Percentiles rank a stretch among this genome's conserved stretches.
These are phyloP conservation scores for Drosophila putrida DNA, from an alignment of 2,888 invertebrate genomes.

Conservation along the genomic window DNA sequence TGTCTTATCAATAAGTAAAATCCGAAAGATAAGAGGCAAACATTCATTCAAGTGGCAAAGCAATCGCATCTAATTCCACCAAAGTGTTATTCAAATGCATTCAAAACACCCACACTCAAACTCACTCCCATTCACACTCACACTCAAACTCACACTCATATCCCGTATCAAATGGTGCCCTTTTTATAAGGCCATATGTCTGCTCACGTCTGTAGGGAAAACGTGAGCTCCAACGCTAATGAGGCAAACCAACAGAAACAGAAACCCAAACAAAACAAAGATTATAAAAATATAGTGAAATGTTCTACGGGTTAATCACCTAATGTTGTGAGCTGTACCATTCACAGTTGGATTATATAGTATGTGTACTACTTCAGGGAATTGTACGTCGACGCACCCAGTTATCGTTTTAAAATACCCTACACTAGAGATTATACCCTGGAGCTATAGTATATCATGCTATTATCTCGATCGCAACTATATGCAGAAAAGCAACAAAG, in stretches of 20 bases:
- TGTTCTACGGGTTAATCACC: slow-evolving; percentile 51
- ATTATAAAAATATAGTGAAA: slow-evolving; percentile 39
- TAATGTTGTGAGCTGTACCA: slow-evolving; percentile 19
- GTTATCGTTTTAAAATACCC: slow-evolving; percentile 15
- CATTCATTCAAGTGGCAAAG: slow-evolving; percentile 35
- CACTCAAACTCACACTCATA: slow-evolving; percentile 5
- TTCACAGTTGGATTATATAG: slow-evolving; percentile 5
- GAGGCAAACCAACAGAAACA: slow-evolving; percentile 40
- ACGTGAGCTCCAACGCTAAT: slow-evolving; percentile 65
- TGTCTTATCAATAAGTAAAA: slow-evolving; percentile 43
- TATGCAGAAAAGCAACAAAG: slow-evolving; percentile 2
- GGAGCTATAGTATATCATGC: background rate
- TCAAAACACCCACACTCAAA: slow-evolving; percentile 9
- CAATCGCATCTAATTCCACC: slow-evolving; percentile 6
- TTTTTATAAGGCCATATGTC: slow-evolving; percentile 20
- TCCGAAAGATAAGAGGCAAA: slow-evolving; percentile 20
- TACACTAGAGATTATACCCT: slow-evolving; percentile 3
- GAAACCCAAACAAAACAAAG: slow-evolving; percentile 25
- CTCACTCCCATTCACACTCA: no score
- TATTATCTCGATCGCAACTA: slow-evolving; percentile 10
- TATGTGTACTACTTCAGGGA: slow-evolving; percentile 9
- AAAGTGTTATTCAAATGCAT: slow-evolving; percentile 13
- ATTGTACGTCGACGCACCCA: slow-evolving; percentile 8
- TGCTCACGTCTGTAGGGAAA: slow-evolving; percentile 39
- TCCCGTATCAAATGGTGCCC: slow-evolving; percentile 9